Percentiles rank a stretch among this genome's conserved stretches.
Conservation (phyloP, 2,113 vertebrate species). For the Neoarius graeffei region DNA sequence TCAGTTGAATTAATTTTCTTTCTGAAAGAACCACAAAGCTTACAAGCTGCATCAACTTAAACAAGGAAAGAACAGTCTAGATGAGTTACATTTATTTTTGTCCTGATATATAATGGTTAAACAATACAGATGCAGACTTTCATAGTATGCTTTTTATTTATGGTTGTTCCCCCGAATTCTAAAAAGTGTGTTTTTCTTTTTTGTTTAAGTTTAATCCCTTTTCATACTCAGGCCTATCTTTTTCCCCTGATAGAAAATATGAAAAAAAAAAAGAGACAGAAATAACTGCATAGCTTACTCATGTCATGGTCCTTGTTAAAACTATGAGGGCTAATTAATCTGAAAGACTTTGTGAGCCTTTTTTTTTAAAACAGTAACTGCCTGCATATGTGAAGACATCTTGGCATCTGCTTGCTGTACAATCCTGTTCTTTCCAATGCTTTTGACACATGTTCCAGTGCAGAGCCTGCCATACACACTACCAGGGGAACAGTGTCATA, state of each 20-base stretch:
- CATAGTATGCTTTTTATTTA: neutral
- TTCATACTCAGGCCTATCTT: neutral
- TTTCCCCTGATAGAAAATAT: neutral
- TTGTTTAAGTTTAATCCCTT: neutral
- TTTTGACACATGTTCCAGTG: neutral
- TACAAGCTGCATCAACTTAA: neutral
- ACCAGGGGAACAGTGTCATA: neutral
- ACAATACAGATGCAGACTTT: neutral
- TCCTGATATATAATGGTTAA: neutral
- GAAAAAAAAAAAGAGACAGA: neutral
- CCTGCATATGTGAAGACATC: neutral
- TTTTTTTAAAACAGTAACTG: neutral
- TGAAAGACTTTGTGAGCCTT: slow-evolving; percentile 6
- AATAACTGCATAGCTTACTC: neutral
- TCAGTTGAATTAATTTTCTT: neutral
- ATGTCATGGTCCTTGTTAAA: neutral
- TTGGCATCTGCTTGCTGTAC: neutral
- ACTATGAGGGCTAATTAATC: neutral
- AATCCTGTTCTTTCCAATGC: neutral
- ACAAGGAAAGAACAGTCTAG: neutral
- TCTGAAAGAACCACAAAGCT: neutral
- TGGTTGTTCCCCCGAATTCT: neutral
- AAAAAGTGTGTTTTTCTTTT: neutral
- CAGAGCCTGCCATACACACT: neutral
- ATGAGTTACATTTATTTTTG: neutral